Evolutionary conservation across 1,140 invertebrate species (phyloP), one percentile per base, ranked within the genome.

Genomic region (Ptiloglossa arizonensis): DNA sequence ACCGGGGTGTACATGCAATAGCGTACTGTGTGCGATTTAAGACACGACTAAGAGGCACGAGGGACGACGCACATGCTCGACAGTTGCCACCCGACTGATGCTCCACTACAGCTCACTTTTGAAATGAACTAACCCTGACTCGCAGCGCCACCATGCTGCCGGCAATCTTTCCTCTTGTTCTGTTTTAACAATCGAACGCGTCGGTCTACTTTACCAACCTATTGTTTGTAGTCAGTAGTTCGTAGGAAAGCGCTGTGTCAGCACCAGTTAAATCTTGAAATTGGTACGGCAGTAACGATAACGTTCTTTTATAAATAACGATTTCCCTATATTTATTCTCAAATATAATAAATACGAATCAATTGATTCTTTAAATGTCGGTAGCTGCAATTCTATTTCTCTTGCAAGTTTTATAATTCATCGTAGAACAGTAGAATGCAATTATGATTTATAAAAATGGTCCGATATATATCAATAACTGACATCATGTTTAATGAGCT

Each of bases 81-180:
- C 86, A 84, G 90, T 91, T 91, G 86, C 89, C 88, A 91, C 87
- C 89, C 89, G 87, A 91, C 90, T 91, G 88, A 85, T 66, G 80
- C 78, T 52, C 70, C 41, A 44, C 35, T 15, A 15, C 32, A 56
- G 63, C 56, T 78, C 66, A 67, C 59, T 78, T 71, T 82, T 69
- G 56, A 48, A 57, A 60, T n/a, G 72, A 60, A 68, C 63, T 75
- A 52, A 41, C 48, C 56, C 32, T 41, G 60, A 64, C 67, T 62
- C n/a, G 35, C 29, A 19, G 70, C 78, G 63, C 72, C 77, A 74
- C 52, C 62, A 54, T 64, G 29, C 59, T 38, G 54, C n/a, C 52
- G 0, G 15, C 0, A 0, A 5, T 9, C 22, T 35, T 48, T 27
- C 44, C 41, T n/a, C 24, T 72, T 57, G 52, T 24, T n/a, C 78